Percentiles rank a stretch among this genome's conserved stretches.
Evolutionary conservation across 2,113 vertebrate genomes (phyloP).

Genomic region (Macrotus californicus): DNA sequence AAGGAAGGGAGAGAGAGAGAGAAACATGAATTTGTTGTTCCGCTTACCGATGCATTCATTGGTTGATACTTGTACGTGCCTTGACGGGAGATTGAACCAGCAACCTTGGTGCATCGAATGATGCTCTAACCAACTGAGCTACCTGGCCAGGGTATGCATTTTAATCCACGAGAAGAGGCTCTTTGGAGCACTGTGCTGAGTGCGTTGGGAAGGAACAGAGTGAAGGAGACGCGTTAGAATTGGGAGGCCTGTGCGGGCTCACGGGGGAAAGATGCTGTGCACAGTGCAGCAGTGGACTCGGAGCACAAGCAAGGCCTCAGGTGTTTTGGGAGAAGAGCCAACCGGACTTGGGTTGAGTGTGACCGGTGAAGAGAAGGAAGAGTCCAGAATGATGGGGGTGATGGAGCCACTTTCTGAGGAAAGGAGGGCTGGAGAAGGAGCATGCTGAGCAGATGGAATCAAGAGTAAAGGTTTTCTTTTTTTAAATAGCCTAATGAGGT

Average conservation of each 20-base stretch:
- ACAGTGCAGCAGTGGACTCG: not conserved
- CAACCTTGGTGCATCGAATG: too few relatives aligned
- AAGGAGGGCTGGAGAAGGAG: not conserved
- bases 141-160: too few relatives aligned
- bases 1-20: too few relatives aligned
- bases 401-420: not conserved
- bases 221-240: not conserved
- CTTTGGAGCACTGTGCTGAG: not conserved
- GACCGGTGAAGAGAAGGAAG: not conserved
- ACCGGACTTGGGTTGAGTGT: not conserved
- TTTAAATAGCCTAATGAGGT: not conserved
- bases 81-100: too few relatives aligned
- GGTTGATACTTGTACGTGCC: too few relatives aligned
- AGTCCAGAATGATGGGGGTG: not conserved
- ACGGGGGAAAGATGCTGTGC: not conserved
- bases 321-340: not conserved
- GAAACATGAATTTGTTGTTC: too few relatives aligned
- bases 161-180: not conserved
- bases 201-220: not conserved
- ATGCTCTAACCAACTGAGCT: not conserved
- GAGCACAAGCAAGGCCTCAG: not conserved
- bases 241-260: not conserved
- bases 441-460: not conserved
- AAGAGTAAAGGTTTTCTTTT: not conserved
- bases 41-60: too few relatives aligned